Conservation (phyloP, 2,797 vertebrate genomes). For the Amniataba percoides region DNA sequence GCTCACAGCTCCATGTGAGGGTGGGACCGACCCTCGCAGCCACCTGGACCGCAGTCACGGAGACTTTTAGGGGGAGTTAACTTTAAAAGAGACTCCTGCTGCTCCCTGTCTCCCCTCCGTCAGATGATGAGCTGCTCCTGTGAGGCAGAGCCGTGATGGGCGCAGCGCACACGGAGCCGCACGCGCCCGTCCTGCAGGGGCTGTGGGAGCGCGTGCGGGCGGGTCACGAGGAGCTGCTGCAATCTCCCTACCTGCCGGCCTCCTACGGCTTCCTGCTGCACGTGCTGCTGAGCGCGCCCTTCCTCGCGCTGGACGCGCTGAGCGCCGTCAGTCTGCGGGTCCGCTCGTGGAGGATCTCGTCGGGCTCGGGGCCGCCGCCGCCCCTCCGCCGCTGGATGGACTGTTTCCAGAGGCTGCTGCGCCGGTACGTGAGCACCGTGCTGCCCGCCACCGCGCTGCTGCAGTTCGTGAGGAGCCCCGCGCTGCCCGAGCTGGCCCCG, state of each 20-base stretch:
- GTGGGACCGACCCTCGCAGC: no score
- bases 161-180: rapidly evolving
- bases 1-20: no score
- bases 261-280: conserved; percentile 74
- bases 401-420: conserved; percentile 72
- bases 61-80: no score
- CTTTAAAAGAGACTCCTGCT: no score
- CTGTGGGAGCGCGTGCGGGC: conserved; percentile 74
- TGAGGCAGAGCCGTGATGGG: conserved; percentile 42
- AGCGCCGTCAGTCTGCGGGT: conserved; percentile 54
- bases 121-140: no score
- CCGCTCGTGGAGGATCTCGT: conserved; percentile 69
- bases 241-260: conserved; percentile 71
- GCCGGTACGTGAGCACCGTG: conserved; percentile 67
- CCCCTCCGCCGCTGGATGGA: conserved; percentile 53
- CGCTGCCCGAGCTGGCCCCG: conserved; percentile 71
- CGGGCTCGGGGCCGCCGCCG: conserved; percentile 46
- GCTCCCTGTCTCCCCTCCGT: no score
- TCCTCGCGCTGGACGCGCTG: conserved; percentile 78
- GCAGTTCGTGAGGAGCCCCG: conserved; percentile 37
- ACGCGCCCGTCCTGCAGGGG: conserved; percentile 60
- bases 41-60: no score
- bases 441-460: conserved; percentile 72
- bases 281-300: conserved; percentile 76
- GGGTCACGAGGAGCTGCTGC: conserved; percentile 38